Conservation (phyloP, 1,140 invertebrate genomes). For the Dendrolimus punctatus region DNA sequence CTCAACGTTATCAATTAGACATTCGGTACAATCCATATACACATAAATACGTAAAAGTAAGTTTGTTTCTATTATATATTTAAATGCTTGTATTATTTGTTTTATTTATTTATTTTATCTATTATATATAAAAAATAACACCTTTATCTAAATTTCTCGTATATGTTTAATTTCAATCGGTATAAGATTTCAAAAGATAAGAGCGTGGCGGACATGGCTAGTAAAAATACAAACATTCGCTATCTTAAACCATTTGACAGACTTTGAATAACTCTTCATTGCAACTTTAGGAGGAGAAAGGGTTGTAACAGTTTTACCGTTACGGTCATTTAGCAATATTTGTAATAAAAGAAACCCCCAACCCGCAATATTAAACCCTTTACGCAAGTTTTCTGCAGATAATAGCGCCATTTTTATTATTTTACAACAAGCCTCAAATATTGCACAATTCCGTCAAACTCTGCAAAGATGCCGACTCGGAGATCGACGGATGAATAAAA, state of each 20-base stretch:
- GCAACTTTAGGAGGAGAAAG: slow-evolving; percentile 29
- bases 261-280: slow-evolving; percentile 42
- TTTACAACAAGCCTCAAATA: slow-evolving; percentile 51
- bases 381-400: slow-evolving; percentile 50
- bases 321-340: slow-evolving; percentile 31
- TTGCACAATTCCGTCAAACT: slow-evolving; percentile 40
- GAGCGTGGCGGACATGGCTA: too few relatives aligned
- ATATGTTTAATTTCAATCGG: too few relatives aligned
- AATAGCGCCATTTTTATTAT: slow-evolving; percentile 67
- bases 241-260: slow-evolving; percentile 35
- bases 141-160: too few relatives aligned
- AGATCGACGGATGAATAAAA: slow-evolving; percentile 33
- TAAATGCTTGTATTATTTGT: too few relatives aligned
- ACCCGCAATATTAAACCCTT: slow-evolving; percentile 52
- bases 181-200: too few relatives aligned
- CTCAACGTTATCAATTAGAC: too few relatives aligned
- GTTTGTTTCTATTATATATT: too few relatives aligned
- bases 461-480: slow-evolving; percentile 56
- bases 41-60: too few relatives aligned
- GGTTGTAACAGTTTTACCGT: slow-evolving; percentile 40
- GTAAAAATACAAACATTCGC: slow-evolving; percentile 26
- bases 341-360: slow-evolving; percentile 37
- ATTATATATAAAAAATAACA: too few relatives aligned
- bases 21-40: too few relatives aligned
- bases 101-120: too few relatives aligned